Conservation (phyloP, 2,797 vertebrate genomes). For the Darevskia mixta region DNA sequence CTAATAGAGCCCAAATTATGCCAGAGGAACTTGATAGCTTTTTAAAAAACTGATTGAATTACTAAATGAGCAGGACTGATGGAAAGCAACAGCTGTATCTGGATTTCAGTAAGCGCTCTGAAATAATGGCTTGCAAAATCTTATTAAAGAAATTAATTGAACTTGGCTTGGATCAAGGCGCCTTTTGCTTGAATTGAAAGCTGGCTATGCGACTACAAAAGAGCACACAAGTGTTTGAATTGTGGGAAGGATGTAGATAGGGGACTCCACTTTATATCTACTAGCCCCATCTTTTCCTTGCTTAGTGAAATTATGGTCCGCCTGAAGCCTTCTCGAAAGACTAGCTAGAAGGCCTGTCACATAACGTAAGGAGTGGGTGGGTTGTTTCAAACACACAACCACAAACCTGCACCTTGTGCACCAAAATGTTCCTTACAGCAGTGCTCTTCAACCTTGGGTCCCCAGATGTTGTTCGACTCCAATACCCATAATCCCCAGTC, state of each 20-base stretch:
- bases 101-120: constrained; percentile 70
- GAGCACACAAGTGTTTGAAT: rapidly evolving
- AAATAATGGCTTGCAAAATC: constrained; percentile 76
- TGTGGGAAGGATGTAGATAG: neutral
- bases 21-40: constrained; percentile 68
- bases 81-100: constrained; percentile 72
- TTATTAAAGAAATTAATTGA: constrained; percentile 76
- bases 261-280: neutral
- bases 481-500: no score
- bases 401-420: neutral
- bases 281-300: neutral
- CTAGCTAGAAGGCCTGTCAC: neutral
- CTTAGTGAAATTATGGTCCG: neutral
- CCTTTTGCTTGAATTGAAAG: constrained; percentile 32
- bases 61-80: constrained; percentile 76
- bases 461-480: no score
- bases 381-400: no score
- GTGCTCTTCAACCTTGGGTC: no score
- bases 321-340: neutral
- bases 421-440: neutral
- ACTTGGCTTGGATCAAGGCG: constrained; percentile 71
- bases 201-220: neutral
- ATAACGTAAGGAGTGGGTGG: neutral
- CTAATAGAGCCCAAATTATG: constrained; percentile 71
- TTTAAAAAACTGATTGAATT: constrained; percentile 73